These are phyloP conservation scores for Cydia splendana DNA, from an alignment of 1,140 invertebrate species.

Conservation along the genomic window DNA sequence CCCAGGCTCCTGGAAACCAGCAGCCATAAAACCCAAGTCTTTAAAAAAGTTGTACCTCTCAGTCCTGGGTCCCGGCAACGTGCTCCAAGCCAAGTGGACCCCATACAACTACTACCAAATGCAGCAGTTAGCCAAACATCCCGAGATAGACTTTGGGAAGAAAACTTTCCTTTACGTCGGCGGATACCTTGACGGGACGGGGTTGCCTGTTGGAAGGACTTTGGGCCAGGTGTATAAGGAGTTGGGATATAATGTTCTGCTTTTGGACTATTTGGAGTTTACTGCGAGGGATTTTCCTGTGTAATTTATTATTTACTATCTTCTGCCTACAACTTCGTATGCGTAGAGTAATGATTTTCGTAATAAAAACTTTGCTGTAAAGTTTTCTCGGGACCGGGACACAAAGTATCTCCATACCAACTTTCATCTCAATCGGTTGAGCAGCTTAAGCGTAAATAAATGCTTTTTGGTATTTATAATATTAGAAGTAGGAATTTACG, in stretches of 20 bases:
- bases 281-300: neutral
- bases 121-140: slow-evolving; percentile 53
- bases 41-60: slow-evolving; percentile 1
- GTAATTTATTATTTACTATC: neutral
- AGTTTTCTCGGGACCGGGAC: no score
- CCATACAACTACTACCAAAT: slow-evolving; percentile 61
- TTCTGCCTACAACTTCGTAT: neutral
- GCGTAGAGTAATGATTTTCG: no score
- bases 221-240: slow-evolving; percentile 46
- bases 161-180: slow-evolving; percentile 57
- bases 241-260: slow-evolving; percentile 55
- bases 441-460: no score
- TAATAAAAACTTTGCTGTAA: no score
- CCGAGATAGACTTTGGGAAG: slow-evolving; percentile 53
- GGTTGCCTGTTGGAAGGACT: slow-evolving; percentile 40
- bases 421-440: no score
- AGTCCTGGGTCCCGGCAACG: slow-evolving; percentile 5
- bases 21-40: slow-evolving; percentile 5
- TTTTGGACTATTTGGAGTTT: slow-evolving; percentile 38
- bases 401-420: no score
- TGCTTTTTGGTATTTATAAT: no score
- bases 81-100: slow-evolving; percentile 5
- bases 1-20: slow-evolving; percentile 11
- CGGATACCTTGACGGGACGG: slow-evolving; percentile 59
- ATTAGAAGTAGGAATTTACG: no score